phyloP scores from a whole-genome alignment of 2,888 invertebrate genomes.

The Odontothrips loti region DNA sequence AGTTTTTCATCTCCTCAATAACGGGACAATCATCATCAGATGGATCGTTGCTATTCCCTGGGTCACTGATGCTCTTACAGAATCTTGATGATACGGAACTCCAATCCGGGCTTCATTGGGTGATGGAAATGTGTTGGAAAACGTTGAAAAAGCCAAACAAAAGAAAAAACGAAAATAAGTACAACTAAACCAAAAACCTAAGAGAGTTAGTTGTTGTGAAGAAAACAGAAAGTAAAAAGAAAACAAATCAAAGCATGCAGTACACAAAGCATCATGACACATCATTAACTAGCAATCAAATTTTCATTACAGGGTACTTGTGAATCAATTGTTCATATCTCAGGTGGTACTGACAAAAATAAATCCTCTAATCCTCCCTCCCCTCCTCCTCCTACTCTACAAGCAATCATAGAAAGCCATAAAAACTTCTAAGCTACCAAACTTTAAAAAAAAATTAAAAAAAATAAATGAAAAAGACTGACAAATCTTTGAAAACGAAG shows the following conservation, averaged over 20 bases:
- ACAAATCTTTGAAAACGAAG: too few species aligned
- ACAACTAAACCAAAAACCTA: neutral
- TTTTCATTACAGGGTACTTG: too few species aligned
- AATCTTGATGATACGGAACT: neutral
- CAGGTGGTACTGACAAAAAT: too few species aligned
- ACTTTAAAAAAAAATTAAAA: too few species aligned
- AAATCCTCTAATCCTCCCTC: too few species aligned
- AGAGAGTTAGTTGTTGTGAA: constrained; percentile 32
- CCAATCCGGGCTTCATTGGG: constrained; percentile 16
- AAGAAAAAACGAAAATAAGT: neutral
- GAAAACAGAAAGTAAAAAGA: constrained; percentile 36
- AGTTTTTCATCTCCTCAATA: neutral
- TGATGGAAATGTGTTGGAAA: neutral
- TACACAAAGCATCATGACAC: too few species aligned
- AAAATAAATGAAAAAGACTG: too few species aligned
- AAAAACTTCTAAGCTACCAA: too few species aligned
- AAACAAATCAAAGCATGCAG: constrained; percentile 31
- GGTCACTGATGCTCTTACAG: constrained; percentile 13
- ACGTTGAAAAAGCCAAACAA: neutral
- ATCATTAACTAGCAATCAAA: too few species aligned
- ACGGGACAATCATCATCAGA: constrained; percentile 13
- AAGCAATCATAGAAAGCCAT: too few species aligned
- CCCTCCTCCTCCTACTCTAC: too few species aligned
- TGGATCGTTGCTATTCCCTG: neutral
- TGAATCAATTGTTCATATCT: too few species aligned